Evolutionary conservation across 35 echinoderm and acorn worm species (phyloP).

Genomic region (Ophioderma brevispina): DNA sequence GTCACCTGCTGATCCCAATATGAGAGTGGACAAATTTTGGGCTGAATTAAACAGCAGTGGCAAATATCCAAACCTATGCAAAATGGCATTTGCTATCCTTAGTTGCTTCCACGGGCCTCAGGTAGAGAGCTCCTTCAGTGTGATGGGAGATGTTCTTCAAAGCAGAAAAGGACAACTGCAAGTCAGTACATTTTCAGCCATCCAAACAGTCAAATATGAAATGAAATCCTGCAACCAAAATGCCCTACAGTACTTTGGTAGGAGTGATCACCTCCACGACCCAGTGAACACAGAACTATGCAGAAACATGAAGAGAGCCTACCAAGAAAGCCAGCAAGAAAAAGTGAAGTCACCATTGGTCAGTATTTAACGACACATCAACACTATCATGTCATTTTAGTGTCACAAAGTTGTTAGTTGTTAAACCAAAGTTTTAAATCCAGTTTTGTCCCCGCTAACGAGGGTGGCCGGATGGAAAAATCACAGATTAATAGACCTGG

Average conservation of each 20-base stretch:
- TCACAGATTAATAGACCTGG: too few species aligned
- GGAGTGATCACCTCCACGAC: slow-evolving; percentile 9
- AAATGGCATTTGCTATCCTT: neutral
- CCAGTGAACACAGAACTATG: slow-evolving; percentile 16
- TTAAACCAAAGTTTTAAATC: too few species aligned
- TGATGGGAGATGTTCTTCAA: slow-evolving; percentile 21
- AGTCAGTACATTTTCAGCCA: slow-evolving; percentile 21
- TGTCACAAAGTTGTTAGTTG: too few species aligned
- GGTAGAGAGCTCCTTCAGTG: slow-evolving; percentile 30
- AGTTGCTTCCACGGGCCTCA: slow-evolving; percentile 5
- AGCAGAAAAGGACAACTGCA: slow-evolving; percentile 19
- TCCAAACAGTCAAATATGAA: slow-evolving; percentile 20
- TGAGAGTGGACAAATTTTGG: slow-evolving; percentile 19
- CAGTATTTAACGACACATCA: too few species aligned
- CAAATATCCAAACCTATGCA: slow-evolving; percentile 6
- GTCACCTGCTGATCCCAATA: neutral
- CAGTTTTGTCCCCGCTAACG: too few species aligned
- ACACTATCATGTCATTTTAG: too few species aligned
- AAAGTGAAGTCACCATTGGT: too few species aligned
- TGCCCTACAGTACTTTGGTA: neutral
- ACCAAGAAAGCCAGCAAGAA: too few species aligned
- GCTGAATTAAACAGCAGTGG: neutral
- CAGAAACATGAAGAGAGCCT: slow-evolving; percentile 5
- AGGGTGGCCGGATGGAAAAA: too few species aligned
- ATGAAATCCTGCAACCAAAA: neutral